These are phyloP conservation scores for Dunckerocampus dactyliophorus DNA, from an alignment of 2,113 vertebrate genomes.

Conservation along the genomic window DNA sequence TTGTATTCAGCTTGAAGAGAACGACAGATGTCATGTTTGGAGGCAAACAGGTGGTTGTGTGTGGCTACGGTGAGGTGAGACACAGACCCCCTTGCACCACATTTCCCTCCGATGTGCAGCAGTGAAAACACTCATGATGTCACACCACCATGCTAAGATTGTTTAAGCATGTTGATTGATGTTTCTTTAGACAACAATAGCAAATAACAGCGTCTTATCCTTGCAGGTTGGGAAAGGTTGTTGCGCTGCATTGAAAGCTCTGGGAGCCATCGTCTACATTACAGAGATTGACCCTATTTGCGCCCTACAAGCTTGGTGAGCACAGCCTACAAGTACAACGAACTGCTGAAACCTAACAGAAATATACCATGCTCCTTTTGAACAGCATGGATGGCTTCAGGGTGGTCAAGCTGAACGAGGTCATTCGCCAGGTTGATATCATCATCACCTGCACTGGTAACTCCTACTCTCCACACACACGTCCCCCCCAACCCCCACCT, in stretches of 20 bases:
- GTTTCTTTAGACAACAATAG: no score
- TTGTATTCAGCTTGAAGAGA: conserved; percentile 84
- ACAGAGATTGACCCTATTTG: conserved; percentile 99
- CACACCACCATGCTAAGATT: not conserved
- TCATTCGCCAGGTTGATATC: conserved; percentile 92
- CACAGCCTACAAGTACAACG: not conserved
- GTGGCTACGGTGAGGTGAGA: conserved; percentile 94
- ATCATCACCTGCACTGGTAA: conserved; percentile 98
- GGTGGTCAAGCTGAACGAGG: conserved; percentile 94
- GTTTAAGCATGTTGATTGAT: no score
- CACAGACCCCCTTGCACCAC: not conserved
- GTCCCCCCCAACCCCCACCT: no score
- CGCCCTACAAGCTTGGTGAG: conserved; percentile 95
- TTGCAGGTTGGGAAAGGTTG: conserved; percentile 94
- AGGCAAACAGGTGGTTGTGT: conserved; percentile 97
- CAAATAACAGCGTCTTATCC: not conserved
- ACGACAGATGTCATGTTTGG: conserved; percentile 99
- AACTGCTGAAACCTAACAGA: not conserved
- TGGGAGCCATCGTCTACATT: conserved; percentile 89
- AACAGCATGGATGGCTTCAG: conserved; percentile 96
- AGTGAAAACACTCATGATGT: conserved; percentile 2
- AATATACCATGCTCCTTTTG: conserved; percentile 4
- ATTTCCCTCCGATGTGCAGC: not conserved
- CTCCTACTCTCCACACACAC: not conserved
- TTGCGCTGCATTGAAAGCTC: conserved; percentile 91